Evolutionary conservation across 2,888 invertebrate genomes (phyloP), one percentile per base, ranked within the genome.

Genomic region (Pterobdella sp.): DNA sequence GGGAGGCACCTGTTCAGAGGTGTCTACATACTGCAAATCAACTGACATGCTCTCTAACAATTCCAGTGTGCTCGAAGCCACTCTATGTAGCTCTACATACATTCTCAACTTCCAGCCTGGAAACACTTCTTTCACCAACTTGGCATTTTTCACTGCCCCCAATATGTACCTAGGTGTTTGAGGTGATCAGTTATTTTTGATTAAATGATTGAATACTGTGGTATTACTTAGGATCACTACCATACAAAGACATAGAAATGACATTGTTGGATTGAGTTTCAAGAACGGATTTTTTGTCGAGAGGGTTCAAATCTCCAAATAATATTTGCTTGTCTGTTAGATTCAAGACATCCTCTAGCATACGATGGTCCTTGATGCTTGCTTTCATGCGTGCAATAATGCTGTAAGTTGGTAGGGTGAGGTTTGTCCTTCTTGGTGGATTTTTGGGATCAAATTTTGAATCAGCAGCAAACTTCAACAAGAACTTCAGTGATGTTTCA

Each of bases 21-120:
- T 70, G 37, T 73, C 74, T 64, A 77, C 71, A 68, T 67, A 76
- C 34, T 76, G 64, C 26, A 78, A 68, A 35, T 78, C 76, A 1
- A 68, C 76, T 22, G 74, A 74, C 1, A 77, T 71, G 10, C 26
- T 63, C 35, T 72, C 26, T 37, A 78, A 68, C n/a, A 60, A 56
- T 1, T 70, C 65, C 18, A 77, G n/a, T 1, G 76, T 68, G 35
- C 66, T 67, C 32, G 65, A 63, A 10, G 77, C 76, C 4, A 77
- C 73, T 14, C 65, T 4, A 1, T 75, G 73, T 1, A 68, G 67
- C 74, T 77, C 76, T 10, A 74, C 71, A 68, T 78, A 78, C 18
- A 78, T 52, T 26, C 78, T 63, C n/a, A 78, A 65, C 36, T 69
- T 78, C 78, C 78, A 78, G 0, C 76, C 78, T 4, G 78, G 78